These are phyloP conservation scores for Stratiomys singularior DNA, from an alignment of 2,888 invertebrate genomes.

Conservation along the genomic window DNA sequence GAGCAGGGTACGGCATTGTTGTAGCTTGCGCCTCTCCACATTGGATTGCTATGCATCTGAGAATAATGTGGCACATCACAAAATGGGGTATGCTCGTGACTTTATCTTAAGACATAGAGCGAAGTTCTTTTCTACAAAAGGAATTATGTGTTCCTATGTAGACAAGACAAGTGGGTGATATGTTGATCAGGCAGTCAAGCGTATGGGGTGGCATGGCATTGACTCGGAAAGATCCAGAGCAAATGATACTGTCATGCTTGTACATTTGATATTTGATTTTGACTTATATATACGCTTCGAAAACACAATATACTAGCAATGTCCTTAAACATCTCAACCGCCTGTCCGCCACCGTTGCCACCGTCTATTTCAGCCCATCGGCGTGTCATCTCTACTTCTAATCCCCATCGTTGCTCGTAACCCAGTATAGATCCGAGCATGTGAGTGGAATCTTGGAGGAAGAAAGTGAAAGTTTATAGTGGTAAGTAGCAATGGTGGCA, in stretches of 20 bases:
- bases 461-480: constrained; percentile 43
- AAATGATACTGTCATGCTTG: constrained; percentile 51
- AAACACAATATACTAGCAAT: constrained; percentile 32
- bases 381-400: constrained; percentile 47
- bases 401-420: constrained; percentile 20
- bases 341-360: background rate
- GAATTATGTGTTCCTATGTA: constrained; percentile 20
- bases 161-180: constrained; percentile 47
- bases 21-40: background rate
- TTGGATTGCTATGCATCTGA: constrained; percentile 26
- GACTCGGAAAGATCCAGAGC: constrained; percentile 48
- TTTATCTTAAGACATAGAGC: constrained; percentile 45
- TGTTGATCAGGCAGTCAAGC: constrained; percentile 43
- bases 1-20: constrained; percentile 32
- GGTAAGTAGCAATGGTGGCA: constrained; percentile 18
- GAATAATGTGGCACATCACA: background rate
- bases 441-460: constrained; percentile 5
- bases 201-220: constrained; percentile 15
- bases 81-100: constrained; percentile 29
- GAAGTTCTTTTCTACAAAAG: constrained; percentile 4
- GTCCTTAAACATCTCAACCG: constrained; percentile 18
- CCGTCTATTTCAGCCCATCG: background rate
- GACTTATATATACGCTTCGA: constrained; percentile 46
- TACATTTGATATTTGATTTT: constrained; percentile 52
- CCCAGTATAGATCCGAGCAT: constrained; percentile 14